These are phyloP conservation scores for Neuroterus valhalla DNA, from an alignment of 1,140 invertebrate genomes.

Conservation along the genomic window DNA sequence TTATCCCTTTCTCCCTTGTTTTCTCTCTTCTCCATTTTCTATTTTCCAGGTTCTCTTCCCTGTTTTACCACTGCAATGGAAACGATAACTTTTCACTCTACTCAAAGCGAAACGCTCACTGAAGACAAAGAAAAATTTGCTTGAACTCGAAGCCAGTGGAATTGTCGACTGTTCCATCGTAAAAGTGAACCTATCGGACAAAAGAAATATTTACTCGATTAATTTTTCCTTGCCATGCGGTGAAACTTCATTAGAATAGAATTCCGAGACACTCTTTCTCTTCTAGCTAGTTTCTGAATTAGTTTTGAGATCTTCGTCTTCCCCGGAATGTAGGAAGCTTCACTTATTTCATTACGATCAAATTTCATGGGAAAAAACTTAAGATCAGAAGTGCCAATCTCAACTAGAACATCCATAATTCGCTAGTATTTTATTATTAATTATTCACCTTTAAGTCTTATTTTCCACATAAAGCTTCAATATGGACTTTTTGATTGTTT, in stretches of 20 bases:
- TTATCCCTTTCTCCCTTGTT: background rate
- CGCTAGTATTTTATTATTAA: too few species aligned
- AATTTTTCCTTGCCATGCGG: slow-evolving; percentile 15
- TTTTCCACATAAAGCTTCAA: too few species aligned
- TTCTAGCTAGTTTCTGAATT: slow-evolving; percentile 5
- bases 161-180: slow-evolving; percentile 19
- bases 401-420: too few species aligned
- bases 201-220: slow-evolving; percentile 29
- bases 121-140: slow-evolving; percentile 27
- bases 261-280: background rate
- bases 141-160: slow-evolving; percentile 19
- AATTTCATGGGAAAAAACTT: background rate
- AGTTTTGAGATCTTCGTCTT: background rate
- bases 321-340: background rate
- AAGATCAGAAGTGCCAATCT: too few species aligned
- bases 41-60: slow-evolving; percentile 1
- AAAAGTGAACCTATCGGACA: slow-evolving; percentile 21
- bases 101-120: slow-evolving; percentile 24
- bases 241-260: slow-evolving; percentile 7
- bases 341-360: background rate
- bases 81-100: slow-evolving; percentile 24
- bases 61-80: background rate
- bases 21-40: background rate
- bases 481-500: too few species aligned
- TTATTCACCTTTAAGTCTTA: too few species aligned